Evolutionary conservation across 2,113 vertebrate species (phyloP).

Genomic region (Jacana jacana): DNA sequence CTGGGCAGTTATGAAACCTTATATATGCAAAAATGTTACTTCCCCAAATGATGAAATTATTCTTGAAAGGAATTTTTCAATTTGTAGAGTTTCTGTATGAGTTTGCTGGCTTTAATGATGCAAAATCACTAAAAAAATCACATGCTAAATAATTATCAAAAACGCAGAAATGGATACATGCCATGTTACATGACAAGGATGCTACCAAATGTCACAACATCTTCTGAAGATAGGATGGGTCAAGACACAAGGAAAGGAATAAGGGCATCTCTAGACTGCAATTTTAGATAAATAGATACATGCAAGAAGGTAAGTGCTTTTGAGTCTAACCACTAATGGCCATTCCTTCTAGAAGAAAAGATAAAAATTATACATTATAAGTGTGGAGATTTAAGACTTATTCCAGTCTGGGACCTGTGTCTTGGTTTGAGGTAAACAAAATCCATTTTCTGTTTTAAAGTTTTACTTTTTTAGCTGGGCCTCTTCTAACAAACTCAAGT

Average conservation of each 20-base stretch:
- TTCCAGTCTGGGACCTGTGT: neutral
- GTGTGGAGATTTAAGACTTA: neutral
- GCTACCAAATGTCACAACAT: neutral
- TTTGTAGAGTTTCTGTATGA: neutral
- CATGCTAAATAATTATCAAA: neutral
- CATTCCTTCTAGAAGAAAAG: neutral
- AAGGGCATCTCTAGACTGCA: neutral
- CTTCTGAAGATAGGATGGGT: neutral
- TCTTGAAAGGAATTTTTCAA: neutral
- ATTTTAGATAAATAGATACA: neutral
- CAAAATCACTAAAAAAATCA: neutral
- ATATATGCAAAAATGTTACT: neutral
- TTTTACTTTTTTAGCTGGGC: too few species aligned
- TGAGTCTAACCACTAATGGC: neutral
- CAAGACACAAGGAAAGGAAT: neutral
- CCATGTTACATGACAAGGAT: neutral
- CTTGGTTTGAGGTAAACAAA: too few species aligned
- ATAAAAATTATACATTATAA: neutral
- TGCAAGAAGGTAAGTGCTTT: neutral
- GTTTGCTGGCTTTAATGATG: neutral
- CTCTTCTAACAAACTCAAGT: too few species aligned
- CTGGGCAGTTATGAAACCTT: neutral
- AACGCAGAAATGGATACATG: neutral
- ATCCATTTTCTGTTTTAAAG: too few species aligned
- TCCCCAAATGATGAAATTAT: neutral